phyloP scores from a whole-genome alignment of 2,888 invertebrate species.

The Dorcus hopei region DNA sequence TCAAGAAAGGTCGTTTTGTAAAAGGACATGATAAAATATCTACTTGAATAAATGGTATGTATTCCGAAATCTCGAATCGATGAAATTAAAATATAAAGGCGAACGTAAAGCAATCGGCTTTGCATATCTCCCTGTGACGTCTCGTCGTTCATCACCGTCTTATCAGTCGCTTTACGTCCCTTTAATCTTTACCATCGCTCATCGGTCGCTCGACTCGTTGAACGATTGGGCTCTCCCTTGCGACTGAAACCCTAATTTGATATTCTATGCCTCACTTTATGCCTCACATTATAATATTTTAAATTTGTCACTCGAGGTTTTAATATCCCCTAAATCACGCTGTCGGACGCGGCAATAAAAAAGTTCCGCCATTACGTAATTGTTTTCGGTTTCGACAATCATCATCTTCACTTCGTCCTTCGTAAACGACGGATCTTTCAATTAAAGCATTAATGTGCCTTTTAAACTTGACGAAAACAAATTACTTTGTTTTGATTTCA shows the following conservation, averaged over 20 bases:
- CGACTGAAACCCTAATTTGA: conserved; percentile 14
- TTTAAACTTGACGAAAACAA: too few species aligned
- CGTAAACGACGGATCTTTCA: too few species aligned
- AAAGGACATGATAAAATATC: too few species aligned
- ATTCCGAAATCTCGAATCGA: not conserved
- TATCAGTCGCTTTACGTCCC: conserved; percentile 25
- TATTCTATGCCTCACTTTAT: conserved; percentile 1
- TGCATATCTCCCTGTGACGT: conserved; percentile 14
- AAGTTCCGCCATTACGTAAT: too few species aligned
- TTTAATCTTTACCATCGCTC: conserved; percentile 28
- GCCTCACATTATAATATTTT: not conserved
- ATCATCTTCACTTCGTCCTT: too few species aligned
- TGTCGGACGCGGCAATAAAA: too few species aligned
- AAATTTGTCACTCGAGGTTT: not conserved
- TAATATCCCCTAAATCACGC: too few species aligned
- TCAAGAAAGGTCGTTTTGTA: too few species aligned
- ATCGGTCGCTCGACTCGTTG: conserved; percentile 25
- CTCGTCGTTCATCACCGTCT: conserved; percentile 28
- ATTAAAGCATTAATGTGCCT: too few species aligned
- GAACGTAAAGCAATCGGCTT: conserved; percentile 13
- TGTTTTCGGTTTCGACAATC: too few species aligned
- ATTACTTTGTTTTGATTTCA: too few species aligned
- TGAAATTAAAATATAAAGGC: conserved; percentile 16
- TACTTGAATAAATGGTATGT: too few species aligned
- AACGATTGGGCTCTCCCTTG: conserved; percentile 14